Percentiles rank a stretch among this genome's conserved stretches.
phyloP scores from a whole-genome alignment of 1,140 invertebrate species.

The Drosophila rhopaloa region DNA sequence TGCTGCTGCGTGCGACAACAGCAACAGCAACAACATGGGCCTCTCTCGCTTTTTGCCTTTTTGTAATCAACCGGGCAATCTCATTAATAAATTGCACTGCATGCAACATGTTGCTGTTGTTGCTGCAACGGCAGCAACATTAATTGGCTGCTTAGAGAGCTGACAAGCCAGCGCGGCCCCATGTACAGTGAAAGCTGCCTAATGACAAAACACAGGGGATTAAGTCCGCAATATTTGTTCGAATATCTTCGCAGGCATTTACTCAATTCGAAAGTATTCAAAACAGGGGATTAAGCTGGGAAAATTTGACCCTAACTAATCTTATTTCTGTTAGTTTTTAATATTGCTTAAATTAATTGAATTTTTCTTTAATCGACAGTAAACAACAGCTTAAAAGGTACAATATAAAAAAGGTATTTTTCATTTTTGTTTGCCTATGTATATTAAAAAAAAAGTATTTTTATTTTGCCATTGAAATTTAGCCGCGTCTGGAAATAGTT shows the following conservation, averaged over 20 bases:
- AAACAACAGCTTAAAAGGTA: no score
- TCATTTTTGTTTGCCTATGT: no score
- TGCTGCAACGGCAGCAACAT: slow-evolving; percentile 64
- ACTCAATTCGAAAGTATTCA: no score
- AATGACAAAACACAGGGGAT: slow-evolving; percentile 7
- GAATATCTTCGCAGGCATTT: no score
- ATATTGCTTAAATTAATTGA: no score
- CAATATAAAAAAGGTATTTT: no score
- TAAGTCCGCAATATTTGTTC: not conserved
- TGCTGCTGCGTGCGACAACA: slow-evolving; percentile 56
- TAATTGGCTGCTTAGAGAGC: slow-evolving; percentile 76
- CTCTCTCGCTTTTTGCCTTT: slow-evolving; percentile 32
- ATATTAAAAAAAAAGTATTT: no score
- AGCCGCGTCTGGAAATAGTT: no score
- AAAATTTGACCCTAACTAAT: not conserved
- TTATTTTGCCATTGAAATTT: no score
- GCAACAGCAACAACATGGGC: slow-evolving; percentile 53
- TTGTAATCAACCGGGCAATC: slow-evolving; percentile 81
- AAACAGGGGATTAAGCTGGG: not conserved
- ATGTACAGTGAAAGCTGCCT: slow-evolving; percentile 34
- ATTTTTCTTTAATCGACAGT: no score
- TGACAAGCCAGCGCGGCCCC: slow-evolving; percentile 59
- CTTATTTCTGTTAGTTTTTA: no score
- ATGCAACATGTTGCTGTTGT: slow-evolving; percentile 73
- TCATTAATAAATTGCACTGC: slow-evolving; percentile 84